These are phyloP conservation scores for Platycheirus rosarum DNA, from an alignment of 2,888 invertebrate genomes.

Conservation along the genomic window DNA sequence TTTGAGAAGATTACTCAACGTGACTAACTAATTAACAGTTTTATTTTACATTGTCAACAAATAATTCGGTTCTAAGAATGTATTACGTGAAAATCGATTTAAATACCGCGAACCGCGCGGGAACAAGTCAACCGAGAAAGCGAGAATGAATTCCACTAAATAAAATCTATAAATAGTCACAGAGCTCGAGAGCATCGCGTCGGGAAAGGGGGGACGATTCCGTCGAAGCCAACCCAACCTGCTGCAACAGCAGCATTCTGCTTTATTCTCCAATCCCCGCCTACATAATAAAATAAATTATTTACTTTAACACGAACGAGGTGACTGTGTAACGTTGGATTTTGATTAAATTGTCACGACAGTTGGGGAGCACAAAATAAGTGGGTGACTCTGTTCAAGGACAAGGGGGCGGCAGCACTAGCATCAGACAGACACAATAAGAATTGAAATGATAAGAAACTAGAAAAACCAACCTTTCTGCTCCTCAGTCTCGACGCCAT, in stretches of 20 bases:
- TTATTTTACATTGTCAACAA: slow-evolving; percentile 10
- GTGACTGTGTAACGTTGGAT: slow-evolving; percentile 29
- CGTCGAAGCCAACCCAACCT: slow-evolving; percentile 27
- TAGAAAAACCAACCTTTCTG: slow-evolving; percentile 83
- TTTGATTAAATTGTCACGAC: slow-evolving; percentile 60
- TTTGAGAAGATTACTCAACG: slow-evolving; percentile 1
- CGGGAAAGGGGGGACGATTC: background rate
- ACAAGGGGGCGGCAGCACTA: slow-evolving; percentile 8
- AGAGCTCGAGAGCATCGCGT: background rate
- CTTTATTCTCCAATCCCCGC: slow-evolving; percentile 21
- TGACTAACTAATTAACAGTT: slow-evolving; percentile 3
- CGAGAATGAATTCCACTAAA: slow-evolving; percentile 29
- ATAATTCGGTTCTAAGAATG: slow-evolving; percentile 14
- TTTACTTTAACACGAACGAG: slow-evolving; percentile 38
- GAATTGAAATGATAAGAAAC: background rate
- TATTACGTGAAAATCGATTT: slow-evolving; percentile 64
- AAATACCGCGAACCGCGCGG: slow-evolving; percentile 27
- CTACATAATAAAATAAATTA: slow-evolving; percentile 15
- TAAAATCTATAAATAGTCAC: slow-evolving; percentile 43
- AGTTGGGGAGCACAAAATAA: background rate
- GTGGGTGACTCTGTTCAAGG: slow-evolving; percentile 16
- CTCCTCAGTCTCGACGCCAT: slow-evolving; percentile 86
- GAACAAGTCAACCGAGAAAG: slow-evolving; percentile 27
- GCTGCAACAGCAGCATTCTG: slow-evolving; percentile 11
- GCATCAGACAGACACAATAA: background rate